Evolutionary conservation across 2,797 vertebrate species (phyloP), one percentile per base, ranked within the genome.

Genomic region (Strix occidentalis): DNA sequence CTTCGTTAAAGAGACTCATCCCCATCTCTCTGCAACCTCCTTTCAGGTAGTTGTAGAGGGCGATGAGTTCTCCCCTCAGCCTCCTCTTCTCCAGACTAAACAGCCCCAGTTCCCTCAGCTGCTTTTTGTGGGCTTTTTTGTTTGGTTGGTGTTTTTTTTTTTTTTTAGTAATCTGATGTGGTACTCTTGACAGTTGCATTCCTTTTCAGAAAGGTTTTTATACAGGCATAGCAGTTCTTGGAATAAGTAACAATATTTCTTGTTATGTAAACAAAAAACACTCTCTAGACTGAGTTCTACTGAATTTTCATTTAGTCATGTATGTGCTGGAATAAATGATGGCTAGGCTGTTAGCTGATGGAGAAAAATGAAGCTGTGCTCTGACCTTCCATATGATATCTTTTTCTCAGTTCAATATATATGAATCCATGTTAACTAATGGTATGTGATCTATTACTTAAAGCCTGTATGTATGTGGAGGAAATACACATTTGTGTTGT

Each of bases 401-500:
- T 71, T 69, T 72, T 76, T 87, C 33, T 82, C 9, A 57, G 5
- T 6, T 83, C 48, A 60, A 39, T 63, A 4, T 43, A 18, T 61
- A 12, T 65, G 57, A 75, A 41, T 6, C 10, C 5, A 3, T 14
- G 5, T 86, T 76, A 64, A 75, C 24, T 84, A 5, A 51, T 53
- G 6, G 46, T 92, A 25, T 11, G 9, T 88, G 66, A 63, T 84
- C 11, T 75, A 0, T 84, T 84, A 48, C 58, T 94, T 90, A 66
- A 96, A 87, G 56, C 39, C 29, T 87, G 0, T 87, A 23, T 79
- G 25, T 89, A n/a, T 74, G 20, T 93, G 68, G 46, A 68, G 57
- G 33, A 92, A 87, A 77, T 83, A 3, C 57, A 68, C 54, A 85
- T 89, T 89, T 89, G 48, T 87, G 16, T 71, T 94, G 41, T 93